These are phyloP conservation scores for Cryptosula pallasiana DNA, from an alignment of 2,888 invertebrate species.

Conservation along the genomic window DNA sequence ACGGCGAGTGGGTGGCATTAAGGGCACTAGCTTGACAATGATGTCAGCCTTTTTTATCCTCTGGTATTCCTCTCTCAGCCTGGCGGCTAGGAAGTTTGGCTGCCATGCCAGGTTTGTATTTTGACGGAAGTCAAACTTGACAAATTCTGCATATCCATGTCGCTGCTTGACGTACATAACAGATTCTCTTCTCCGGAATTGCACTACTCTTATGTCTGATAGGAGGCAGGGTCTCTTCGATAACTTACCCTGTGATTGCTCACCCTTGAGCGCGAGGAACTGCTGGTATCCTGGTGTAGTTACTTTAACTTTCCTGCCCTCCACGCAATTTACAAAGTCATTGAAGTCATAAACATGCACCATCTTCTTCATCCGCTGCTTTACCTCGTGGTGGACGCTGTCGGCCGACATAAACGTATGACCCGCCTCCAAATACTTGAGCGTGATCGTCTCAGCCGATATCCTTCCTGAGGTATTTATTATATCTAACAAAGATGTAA, in stretches of 20 bases:
- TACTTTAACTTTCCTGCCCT: background rate
- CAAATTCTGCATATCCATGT: too few relatives aligned
- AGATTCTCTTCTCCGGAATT: conserved; percentile 6
- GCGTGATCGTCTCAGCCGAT: conserved; percentile 21
- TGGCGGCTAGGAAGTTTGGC: too few relatives aligned
- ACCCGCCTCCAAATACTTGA: conserved; percentile 28
- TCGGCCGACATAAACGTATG: conserved; percentile 25
- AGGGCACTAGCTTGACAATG: too few relatives aligned
- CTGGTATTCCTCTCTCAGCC: too few relatives aligned
- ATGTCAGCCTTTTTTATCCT: too few relatives aligned
- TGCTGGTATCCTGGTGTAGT: conserved; percentile 7
- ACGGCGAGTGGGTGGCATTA: too few relatives aligned
- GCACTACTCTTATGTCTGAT: conserved; percentile 24
- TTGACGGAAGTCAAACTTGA: too few relatives aligned
- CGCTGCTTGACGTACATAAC: too few relatives aligned
- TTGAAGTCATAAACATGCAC: conserved; percentile 26
- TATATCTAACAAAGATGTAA: conserved; percentile 24
- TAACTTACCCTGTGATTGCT: conserved; percentile 25
- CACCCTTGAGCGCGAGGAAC: conserved; percentile 25
- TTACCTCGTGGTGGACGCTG: background rate
- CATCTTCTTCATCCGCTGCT: conserved; percentile 15
- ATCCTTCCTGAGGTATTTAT: conserved; percentile 22
- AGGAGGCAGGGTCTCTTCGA: conserved; percentile 2
- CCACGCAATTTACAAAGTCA: conserved; percentile 4
- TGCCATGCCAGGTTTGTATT: too few relatives aligned